phyloP scores from a whole-genome alignment of 2,888 invertebrate species.

The Boloria euphrosyne region DNA sequence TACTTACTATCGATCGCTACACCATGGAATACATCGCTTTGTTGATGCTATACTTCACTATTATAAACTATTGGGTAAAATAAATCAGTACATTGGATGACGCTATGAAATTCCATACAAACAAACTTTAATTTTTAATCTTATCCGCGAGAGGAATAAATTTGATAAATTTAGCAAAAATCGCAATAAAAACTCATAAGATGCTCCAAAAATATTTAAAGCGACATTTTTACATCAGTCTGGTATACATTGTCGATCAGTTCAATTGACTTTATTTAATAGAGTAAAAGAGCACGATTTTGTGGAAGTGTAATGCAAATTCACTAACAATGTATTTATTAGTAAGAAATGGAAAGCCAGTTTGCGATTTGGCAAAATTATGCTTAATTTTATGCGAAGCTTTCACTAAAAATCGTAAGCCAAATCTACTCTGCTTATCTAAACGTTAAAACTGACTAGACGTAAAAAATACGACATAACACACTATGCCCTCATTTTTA shows the following conservation, averaged over 20 bases:
- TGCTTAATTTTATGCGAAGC: conserved; percentile 26
- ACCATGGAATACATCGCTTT: conserved; percentile 38
- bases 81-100: neutral
- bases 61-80: conserved; percentile 1
- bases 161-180: conserved; percentile 21
- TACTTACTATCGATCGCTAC: conserved; percentile 57
- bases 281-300: neutral
- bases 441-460: conserved; percentile 74
- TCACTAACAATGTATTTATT: neutral
- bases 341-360: conserved; percentile 35
- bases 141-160: conserved; percentile 1
- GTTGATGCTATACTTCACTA: neutral
- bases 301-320: neutral
- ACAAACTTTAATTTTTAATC: neutral
- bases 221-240: conserved; percentile 24
- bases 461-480: conserved; percentile 63
- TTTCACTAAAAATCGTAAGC: conserved; percentile 40
- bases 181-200: conserved; percentile 17
- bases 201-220: conserved; percentile 29
- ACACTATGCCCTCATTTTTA: conserved; percentile 60
- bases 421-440: conserved; percentile 58
- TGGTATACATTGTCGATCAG: conserved; percentile 26
- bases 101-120: neutral
- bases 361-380: conserved; percentile 21
- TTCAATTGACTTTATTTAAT: conserved; percentile 34